Evolutionary conservation across 2,888 invertebrate genomes (phyloP).

Genomic region (Papilio demoleus): DNA sequence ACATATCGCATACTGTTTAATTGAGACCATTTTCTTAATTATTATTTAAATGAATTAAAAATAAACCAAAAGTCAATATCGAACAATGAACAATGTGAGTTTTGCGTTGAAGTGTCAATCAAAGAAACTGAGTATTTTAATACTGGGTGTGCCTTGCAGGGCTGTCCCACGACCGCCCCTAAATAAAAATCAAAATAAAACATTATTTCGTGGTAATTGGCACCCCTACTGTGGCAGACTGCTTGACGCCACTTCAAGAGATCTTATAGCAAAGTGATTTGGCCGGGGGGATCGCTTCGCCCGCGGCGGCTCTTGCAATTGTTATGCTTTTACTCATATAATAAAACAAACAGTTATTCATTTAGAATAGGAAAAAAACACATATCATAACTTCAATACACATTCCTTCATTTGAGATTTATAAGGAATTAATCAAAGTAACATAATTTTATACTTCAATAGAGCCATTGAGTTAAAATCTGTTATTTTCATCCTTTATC

Average conservation of each 20-base stretch:
- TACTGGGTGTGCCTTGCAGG: slow-evolving; percentile 79
- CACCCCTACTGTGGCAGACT: slow-evolving; percentile 74
- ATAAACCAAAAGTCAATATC: slow-evolving; percentile 67
- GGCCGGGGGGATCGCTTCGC: slow-evolving; percentile 55
- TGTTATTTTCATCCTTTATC: no score
- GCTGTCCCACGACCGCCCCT: slow-evolving; percentile 82
- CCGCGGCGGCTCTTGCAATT: slow-evolving; percentile 64
- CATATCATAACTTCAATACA: background rate
- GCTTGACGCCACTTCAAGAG: slow-evolving; percentile 78
- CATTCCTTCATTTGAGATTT: no score
- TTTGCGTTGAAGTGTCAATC: slow-evolving; percentile 62
- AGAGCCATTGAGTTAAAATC: no score
- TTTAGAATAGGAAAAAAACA: background rate
- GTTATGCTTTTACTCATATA: slow-evolving; percentile 61
- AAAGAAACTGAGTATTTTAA: slow-evolving; percentile 76
- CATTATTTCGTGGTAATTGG: slow-evolving; percentile 81
- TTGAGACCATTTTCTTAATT: background rate
- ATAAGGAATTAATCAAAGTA: no score
- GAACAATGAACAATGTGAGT: slow-evolving; percentile 70
- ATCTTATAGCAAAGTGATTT: slow-evolving; percentile 79
- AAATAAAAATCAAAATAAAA: slow-evolving; percentile 81
- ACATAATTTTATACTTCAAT: no score
- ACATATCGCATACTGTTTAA: no score
- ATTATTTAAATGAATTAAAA: slow-evolving; percentile 10
- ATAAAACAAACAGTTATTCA: slow-evolving; percentile 44